Evolutionary conservation across 2,888 invertebrate species (phyloP), one percentile per base, ranked within the genome.

Genomic region (Gandaritis pyraliata): DNA sequence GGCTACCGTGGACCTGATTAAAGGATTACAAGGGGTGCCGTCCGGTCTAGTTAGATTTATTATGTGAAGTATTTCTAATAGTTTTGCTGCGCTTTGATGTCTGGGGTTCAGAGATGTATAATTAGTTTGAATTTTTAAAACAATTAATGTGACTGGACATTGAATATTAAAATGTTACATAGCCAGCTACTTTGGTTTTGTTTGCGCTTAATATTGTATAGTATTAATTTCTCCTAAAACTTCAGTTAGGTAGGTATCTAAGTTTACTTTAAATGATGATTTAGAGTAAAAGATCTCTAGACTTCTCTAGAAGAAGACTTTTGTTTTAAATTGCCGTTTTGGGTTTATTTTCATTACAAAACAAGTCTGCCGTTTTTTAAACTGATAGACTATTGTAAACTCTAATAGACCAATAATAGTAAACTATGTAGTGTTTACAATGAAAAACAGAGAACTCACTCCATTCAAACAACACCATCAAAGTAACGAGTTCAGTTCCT

Each of bases 21-120:
- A 91, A 91, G 91, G 92, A 91, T 92, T 92, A 91, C 86, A 79
- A 71, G 83, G 83, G 87, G 87, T 83, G 86, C 82, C 82, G 88
- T 87, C 90, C 89, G 85, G 88, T 90, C 88, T 90, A 88, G 91
- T 89, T 90, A 90, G 88, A 91, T 91, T 91, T 92, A 92, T 92
- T 86, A 89, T 87, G 83, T 85, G 82, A 88, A 90, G 90, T 87
- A 89, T 88, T 88, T 88, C 84, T 85, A 86, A 82, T 88, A 90
- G 90, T 90, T 88, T 13, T 60, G 58, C 61, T 56, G 61, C 48
- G 58, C 59, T 61, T 66, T 61, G 56, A 23, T 38, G 59, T 54
- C 53, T 54, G 50, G 13, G 41, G 16, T 13, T 6, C 2, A 6
- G 41, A 41, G 15, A 41, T 43, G 43, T 43, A n/a, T 43, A 33